Percentiles rank a stretch among this genome's conserved stretches.
Conservation (phyloP, 1,140 invertebrate genomes). For the Galleria mellonella region DNA sequence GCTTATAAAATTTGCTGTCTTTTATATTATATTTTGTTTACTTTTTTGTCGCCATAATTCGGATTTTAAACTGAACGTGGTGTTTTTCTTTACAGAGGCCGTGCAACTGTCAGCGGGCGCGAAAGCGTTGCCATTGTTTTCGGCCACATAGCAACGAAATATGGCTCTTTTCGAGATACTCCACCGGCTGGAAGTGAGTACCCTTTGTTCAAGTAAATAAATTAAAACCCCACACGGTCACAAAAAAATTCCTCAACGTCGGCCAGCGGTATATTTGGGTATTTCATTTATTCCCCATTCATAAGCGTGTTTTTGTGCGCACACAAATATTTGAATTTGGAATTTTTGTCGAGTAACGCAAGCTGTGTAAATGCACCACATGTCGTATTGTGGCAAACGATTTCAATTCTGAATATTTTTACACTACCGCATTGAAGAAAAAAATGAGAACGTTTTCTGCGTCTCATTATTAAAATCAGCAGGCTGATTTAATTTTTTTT, state of each 20-base stretch:
- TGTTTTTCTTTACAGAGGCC: slow-evolving; percentile 78
- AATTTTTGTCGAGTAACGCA: slow-evolving; percentile 12
- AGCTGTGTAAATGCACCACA: slow-evolving; percentile 43
- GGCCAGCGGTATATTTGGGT: not conserved
- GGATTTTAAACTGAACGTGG: not conserved
- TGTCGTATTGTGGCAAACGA: slow-evolving; percentile 33
- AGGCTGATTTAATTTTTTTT: too few relatives aligned
- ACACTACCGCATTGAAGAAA: slow-evolving; percentile 23
- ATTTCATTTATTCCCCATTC: slow-evolving; percentile 7
- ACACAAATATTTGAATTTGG: slow-evolving; percentile 1
- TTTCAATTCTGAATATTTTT: not conserved
- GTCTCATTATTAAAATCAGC: too few relatives aligned
- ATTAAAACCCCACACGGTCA: slow-evolving; percentile 20
- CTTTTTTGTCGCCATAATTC: too few relatives aligned
- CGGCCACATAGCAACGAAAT: slow-evolving; percentile 91
- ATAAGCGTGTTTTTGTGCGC: slow-evolving; percentile 12
- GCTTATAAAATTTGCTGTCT: too few relatives aligned
- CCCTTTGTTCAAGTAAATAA: slow-evolving; percentile 25
- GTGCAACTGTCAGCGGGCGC: slow-evolving; percentile 89
- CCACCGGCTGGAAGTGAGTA: slow-evolving; percentile 94
- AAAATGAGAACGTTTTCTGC: too few relatives aligned
- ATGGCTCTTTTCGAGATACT: slow-evolving; percentile 99
- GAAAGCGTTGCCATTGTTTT: slow-evolving; percentile 94
- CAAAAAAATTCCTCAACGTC: slow-evolving; percentile 18
- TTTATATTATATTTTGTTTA: too few relatives aligned